Percentiles rank a stretch among this genome's conserved stretches.
Conservation (phyloP, 2,113 vertebrate species). For the rabbit (Oryctolagus cuniculus) region DNA sequence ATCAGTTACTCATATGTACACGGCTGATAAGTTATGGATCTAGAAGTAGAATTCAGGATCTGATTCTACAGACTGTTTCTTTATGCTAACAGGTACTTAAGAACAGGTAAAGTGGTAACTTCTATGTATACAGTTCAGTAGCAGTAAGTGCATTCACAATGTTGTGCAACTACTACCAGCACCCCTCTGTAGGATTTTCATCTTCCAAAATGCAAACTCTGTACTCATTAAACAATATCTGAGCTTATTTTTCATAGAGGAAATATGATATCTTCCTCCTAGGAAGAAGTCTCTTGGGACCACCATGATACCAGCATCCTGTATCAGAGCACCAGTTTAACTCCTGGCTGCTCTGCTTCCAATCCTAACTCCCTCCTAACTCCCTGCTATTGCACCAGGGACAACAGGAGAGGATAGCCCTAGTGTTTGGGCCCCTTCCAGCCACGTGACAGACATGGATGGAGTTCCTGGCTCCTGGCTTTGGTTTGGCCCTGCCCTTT, state of each 20-base stretch:
- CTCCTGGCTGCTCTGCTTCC: too few relatives aligned
- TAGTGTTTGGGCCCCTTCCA: too few relatives aligned
- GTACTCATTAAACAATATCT: background rate
- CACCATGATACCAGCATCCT: too few relatives aligned
- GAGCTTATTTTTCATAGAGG: background rate
- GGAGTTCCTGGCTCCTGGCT: too few relatives aligned
- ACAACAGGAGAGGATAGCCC: too few relatives aligned
- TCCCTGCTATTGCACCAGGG: too few relatives aligned
- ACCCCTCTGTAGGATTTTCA: background rate
- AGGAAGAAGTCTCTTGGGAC: background rate
- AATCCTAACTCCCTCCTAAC: too few relatives aligned
- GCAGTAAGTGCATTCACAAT: background rate
- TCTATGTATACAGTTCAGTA: background rate
- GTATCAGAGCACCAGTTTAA: too few relatives aligned
- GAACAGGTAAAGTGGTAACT: background rate
- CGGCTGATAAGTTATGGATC: background rate
- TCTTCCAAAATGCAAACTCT: constrained; percentile 7
- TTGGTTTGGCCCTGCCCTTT: too few relatives aligned
- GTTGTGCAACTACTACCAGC: background rate
- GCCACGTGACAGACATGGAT: too few relatives aligned
- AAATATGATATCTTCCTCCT: background rate
- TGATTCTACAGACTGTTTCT: background rate
- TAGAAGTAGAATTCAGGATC: constrained; percentile 46
- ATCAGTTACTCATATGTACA: background rate
- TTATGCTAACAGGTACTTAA: background rate